Base-by-base conservation (phyloP, 2,888 invertebrate species). In the Lissonota sp. region DNA sequence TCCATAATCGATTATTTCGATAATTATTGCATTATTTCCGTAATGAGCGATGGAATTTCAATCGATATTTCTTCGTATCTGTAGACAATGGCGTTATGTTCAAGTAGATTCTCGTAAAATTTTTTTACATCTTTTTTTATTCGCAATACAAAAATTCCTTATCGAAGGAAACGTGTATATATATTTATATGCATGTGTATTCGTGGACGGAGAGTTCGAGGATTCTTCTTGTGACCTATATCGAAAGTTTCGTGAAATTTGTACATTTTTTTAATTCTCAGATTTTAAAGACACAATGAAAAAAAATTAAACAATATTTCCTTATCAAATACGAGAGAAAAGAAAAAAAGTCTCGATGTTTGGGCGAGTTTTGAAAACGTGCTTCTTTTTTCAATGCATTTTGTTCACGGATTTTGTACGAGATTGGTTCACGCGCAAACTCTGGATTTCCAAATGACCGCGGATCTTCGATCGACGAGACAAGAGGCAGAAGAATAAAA, bases 101-200 rank as follows among this genome's bases (percentile, higher is more conserved):
- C 26, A 26, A 1, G 26, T 26, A 1, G 26, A 26, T 3, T 26
- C 26, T 26, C 26, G 26, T 26, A 26, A 26, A 26, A 26, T 26
- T 69, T 66, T 60, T 62, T 14, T 63, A 63, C 53, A 53, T 46
- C 70, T 71, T 71, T n/a, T 26, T 39, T 70, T 58, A 37, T 77
- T 70, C 67, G 44, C 63, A 62, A 69, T 75, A 72, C 75, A 80
- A 77, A 80, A 79, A 66, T 39, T 53, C 49, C 49, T 73, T 66
- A 57, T 26, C 26, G 3, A 26, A 26, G 26, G 57, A 69, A 64
- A 63, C 44, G 55, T 64, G 55, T 57, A 42, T 69, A 55, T 57
- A 40, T 16, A 16, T 42, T 16, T 10, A 44, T 44, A 44, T 44
- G 10, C 10, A 6, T 44, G 7, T 44, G 7, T 6, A 44, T 10